Evolutionary conservation across 1,140 invertebrate genomes (phyloP).

Genomic region (Cydia fagiglandana): DNA sequence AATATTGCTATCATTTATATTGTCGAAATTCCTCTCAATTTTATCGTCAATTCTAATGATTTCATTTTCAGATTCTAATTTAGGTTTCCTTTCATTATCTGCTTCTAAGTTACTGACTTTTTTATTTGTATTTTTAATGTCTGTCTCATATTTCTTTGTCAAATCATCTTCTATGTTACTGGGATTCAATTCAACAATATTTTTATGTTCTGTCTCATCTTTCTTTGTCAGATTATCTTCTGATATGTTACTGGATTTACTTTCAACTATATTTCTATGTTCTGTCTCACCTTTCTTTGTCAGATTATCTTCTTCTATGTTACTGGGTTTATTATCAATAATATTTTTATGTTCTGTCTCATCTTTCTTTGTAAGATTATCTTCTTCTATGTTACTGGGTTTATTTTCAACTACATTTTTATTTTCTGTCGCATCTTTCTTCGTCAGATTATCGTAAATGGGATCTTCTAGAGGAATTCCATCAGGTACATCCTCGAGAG

Average conservation of each 20-base stretch:
- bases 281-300: slow-evolving; percentile 38
- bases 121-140: slow-evolving; percentile 32
- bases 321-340: background rate
- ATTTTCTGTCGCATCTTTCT: slow-evolving; percentile 38
- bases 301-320: slow-evolving; percentile 49
- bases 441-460: slow-evolving; percentile 59
- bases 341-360: slow-evolving; percentile 35
- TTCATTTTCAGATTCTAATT: slow-evolving; percentile 31
- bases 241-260: background rate
- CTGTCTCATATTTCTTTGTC: slow-evolving; percentile 37
- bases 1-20: background rate
- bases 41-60: slow-evolving; percentile 17
- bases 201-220: slow-evolving; percentile 37
- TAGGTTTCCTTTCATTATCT: slow-evolving; percentile 1
- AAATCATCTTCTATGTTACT: slow-evolving; percentile 42
- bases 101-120: background rate
- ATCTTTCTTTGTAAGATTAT: slow-evolving; percentile 42
- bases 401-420: background rate
- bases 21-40: slow-evolving; percentile 5
- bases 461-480: slow-evolving; percentile 66
- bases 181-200: background rate
- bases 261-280: slow-evolving; percentile 29
- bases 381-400: background rate
- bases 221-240: slow-evolving; percentile 38
- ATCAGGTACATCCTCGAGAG: slow-evolving; percentile 65